Percentiles rank a stretch among this genome's conserved stretches.
Conservation (phyloP, 2,888 invertebrate genomes). For the Cancer borealis region DNA sequence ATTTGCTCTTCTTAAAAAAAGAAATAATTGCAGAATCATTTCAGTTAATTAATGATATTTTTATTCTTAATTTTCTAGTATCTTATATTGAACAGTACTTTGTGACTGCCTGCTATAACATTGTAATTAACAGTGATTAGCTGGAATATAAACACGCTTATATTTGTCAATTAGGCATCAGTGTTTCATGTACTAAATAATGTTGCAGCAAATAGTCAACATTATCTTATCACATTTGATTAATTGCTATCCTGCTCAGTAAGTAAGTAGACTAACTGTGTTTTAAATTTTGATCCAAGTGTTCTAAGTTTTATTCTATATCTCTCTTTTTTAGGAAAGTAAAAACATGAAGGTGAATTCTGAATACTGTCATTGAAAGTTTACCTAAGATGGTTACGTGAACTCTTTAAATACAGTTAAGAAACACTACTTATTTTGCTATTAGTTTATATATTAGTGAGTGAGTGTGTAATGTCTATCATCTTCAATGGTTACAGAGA, state of each 20-base stretch:
- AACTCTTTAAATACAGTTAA: background rate
- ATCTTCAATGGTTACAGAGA: background rate
- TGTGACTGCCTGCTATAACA: background rate
- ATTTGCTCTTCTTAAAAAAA: background rate
- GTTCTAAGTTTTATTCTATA: background rate
- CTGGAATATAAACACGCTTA: background rate
- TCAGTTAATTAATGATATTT: background rate
- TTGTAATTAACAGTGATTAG: background rate
- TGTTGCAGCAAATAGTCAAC: background rate
- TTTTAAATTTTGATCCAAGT: background rate
- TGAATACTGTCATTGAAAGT: background rate
- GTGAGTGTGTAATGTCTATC: background rate
- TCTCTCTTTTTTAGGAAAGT: background rate
- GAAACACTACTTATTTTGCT: background rate
- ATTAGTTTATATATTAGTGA: background rate
- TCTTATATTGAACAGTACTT: background rate
- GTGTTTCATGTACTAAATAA: background rate
- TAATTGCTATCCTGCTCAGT: too few relatives aligned
- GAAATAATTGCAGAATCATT: background rate
- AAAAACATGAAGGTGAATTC: background rate
- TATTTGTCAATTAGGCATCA: background rate
- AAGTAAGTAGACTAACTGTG: background rate
- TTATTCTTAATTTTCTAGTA: background rate
- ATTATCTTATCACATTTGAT: background rate
- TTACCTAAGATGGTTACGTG: background rate